Conservation (phyloP, 2,888 invertebrate species). For the Plebejus argus region DNA sequence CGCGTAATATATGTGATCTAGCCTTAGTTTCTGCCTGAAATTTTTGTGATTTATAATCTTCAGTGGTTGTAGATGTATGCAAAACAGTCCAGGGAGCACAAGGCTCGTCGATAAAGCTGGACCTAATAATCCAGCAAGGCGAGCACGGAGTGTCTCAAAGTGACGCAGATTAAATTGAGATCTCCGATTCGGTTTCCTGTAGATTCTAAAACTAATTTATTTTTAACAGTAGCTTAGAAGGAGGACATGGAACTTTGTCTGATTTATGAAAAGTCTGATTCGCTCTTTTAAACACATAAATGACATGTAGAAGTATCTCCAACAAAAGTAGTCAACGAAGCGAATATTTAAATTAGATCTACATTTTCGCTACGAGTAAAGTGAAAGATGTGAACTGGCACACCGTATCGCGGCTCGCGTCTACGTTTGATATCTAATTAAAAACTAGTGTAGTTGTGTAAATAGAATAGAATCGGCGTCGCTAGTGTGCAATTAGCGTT, state of each 20-base stretch:
- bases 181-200: slow-evolving; percentile 81
- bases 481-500: slow-evolving; percentile 74
- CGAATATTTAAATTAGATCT: slow-evolving; percentile 20
- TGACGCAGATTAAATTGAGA: slow-evolving; percentile 70
- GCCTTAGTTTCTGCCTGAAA: slow-evolving; percentile 78
- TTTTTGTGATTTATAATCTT: slow-evolving; percentile 61
- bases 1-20: slow-evolving; percentile 78
- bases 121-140: slow-evolving; percentile 76
- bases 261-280: slow-evolving; percentile 54
- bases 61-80: slow-evolving; percentile 56
- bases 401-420: slow-evolving; percentile 6
- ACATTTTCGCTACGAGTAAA: slow-evolving; percentile 3
- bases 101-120: slow-evolving; percentile 78
- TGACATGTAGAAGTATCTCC: neutral
- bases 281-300: slow-evolving; percentile 55
- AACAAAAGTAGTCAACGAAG: slow-evolving; percentile 1
- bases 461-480: slow-evolving; percentile 50
- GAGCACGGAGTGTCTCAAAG: slow-evolving; percentile 71
- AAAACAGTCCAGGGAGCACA: slow-evolving; percentile 61
- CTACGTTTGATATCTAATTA: slow-evolving; percentile 25
- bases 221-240: slow-evolving; percentile 77
- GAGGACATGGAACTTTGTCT: slow-evolving; percentile 75
- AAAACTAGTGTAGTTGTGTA: slow-evolving; percentile 38
- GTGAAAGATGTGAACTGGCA: slow-evolving; percentile 26
- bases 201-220: slow-evolving; percentile 80